Base-by-base conservation (phyloP, 2,888 invertebrate species). In the Tenthredo distinguenda region DNA sequence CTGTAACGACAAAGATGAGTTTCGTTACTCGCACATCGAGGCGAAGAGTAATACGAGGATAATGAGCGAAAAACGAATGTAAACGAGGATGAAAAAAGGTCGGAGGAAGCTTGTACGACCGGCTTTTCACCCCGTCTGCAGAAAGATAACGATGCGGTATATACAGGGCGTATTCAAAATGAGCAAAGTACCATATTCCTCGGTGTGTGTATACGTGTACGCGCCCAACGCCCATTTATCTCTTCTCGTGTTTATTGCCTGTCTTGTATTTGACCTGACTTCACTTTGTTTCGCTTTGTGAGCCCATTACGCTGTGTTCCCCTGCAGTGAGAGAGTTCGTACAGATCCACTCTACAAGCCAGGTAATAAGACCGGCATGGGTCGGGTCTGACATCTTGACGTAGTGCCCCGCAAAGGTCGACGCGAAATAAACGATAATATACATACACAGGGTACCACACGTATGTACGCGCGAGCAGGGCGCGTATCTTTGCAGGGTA, bases 1-100 rank as follows among this genome's bases (percentile, higher is more conserved):
- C 97, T 97, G 96, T 15, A 94, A 95, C 88, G n/a, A 68, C 1
- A 72, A 26, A 40, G 4, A n/a, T 2, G 7, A 62, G 6, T 62
- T 0, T 55, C n/a, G 7, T 55, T 55, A 55, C n/a, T n/a, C 2
- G 6, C 1, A 50, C 18, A 2, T 10, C n/a, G 0, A 6, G 0
- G 6, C 3, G 18, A 10, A 55, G 55, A 55, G 6, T 7, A 7
- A 55, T 6, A n/a, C 6, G 55, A 55, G 7, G 1, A 55, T 55
- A 55, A 55, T 55, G 55, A 55, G 55, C 7, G 55, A n/a, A 55
- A 55, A 55, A n/a, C 2, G 7, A 55, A 55, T 26, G 6, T 15
- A 15, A 34, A 68, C 15, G 34, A 31, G 34, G 10, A 68, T 12
- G 2, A 31, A 15, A 43, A 15, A 47, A 15, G 0, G 3, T 47